Percentiles rank a stretch among this genome's conserved stretches.
Evolutionary conservation across 1,140 invertebrate genomes (phyloP).

Genomic region (Lanistes nyassanus): DNA sequence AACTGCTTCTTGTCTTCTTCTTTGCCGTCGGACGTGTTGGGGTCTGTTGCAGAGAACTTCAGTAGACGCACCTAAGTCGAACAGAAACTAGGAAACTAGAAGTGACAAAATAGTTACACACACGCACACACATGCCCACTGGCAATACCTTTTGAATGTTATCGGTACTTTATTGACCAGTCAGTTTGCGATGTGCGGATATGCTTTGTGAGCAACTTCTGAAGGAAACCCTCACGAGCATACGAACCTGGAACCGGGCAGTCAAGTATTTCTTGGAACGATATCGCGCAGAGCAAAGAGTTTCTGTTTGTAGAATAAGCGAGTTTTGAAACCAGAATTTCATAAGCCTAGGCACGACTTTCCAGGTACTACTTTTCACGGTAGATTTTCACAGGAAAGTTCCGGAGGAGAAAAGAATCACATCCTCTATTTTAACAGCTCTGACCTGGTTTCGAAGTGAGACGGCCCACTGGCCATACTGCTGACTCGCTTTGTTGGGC

Average conservation of each 20-base stretch:
- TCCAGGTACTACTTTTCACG: neutral
- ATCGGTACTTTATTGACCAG: neutral
- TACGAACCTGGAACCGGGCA: neutral
- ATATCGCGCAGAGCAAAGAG: neutral
- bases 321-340: no score
- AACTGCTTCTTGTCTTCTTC: neutral
- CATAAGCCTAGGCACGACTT: no score
- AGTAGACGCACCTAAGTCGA: neutral
- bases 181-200: neutral
- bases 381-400: neutral
- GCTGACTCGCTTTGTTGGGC: conserved; percentile 20
- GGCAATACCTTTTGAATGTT: neutral
- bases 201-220: neutral
- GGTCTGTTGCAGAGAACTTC: neutral
- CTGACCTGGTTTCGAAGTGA: conserved; percentile 19
- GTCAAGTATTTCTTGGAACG: no score
- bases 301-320: no score
- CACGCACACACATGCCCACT: conserved; percentile 21
- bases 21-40: neutral
- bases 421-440: neutral
- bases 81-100: neutral
- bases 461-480: conserved; percentile 35
- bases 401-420: no score
- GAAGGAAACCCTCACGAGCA: no score
- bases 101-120: conserved; percentile 45